These are phyloP conservation scores for Pyxicephalus adspersus DNA, from an alignment of 2,113 vertebrate genomes.

Conservation along the genomic window DNA sequence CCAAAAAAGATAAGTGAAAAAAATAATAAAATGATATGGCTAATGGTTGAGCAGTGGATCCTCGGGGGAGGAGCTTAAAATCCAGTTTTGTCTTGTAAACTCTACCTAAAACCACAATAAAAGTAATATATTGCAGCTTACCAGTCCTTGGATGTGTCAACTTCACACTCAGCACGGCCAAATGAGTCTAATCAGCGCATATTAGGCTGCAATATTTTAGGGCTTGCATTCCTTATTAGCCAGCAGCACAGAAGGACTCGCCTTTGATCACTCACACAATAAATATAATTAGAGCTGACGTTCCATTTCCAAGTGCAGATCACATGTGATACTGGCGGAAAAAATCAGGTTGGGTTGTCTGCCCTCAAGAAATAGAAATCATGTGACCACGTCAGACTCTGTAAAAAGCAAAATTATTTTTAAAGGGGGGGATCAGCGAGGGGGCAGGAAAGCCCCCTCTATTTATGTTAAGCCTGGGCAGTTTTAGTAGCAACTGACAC, in stretches of 20 bases:
- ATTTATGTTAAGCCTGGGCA: constrained; percentile 3
- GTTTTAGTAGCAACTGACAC: background rate
- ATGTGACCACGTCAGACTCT: background rate
- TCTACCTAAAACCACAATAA: no score
- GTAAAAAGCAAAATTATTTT: background rate
- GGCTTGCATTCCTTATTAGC: no score
- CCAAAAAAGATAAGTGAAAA: no score
- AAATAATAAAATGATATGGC: no score
- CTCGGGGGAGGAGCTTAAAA: no score
- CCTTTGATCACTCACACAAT: background rate
- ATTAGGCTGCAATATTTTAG: background rate
- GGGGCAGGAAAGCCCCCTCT: constrained; percentile 23
- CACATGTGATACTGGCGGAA: background rate
- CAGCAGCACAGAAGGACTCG: background rate
- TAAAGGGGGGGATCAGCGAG: background rate
- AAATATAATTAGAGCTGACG: constrained; percentile 9
- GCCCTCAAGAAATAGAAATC: background rate
- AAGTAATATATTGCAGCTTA: no score
- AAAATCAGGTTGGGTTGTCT: background rate
- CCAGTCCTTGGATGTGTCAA: no score
- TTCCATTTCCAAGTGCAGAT: background rate
- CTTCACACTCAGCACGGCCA: no score
- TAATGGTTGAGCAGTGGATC: no score
- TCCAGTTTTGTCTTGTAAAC: no score
- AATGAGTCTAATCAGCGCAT: background rate